A percentile compares a stretch with the other conserved stretches of the same genome.
phyloP scores from a whole-genome alignment of 2,888 invertebrate species.

The Acronicta aceris region DNA sequence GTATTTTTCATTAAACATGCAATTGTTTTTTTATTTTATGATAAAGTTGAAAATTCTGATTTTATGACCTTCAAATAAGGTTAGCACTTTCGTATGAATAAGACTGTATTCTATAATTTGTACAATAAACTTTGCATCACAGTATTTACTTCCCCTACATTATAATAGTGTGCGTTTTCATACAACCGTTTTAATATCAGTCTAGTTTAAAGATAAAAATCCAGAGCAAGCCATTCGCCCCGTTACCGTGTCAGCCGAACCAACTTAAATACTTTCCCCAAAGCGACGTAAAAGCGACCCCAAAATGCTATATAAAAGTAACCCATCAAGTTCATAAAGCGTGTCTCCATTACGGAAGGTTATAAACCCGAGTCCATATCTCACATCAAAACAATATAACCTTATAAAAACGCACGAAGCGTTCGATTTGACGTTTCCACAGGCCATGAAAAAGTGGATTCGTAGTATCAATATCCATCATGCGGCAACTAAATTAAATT shows the following conservation, averaged over 20 bases:
- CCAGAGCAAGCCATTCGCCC: background rate
- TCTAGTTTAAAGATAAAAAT: too few species aligned
- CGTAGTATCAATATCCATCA: constrained; percentile 64
- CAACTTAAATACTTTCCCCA: constrained; percentile 1
- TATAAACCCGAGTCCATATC: constrained; percentile 40
- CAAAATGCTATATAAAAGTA: constrained; percentile 23
- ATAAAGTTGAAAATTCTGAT: too few species aligned
- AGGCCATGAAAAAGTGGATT: constrained; percentile 61
- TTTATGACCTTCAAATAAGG: too few species aligned
- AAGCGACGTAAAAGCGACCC: constrained; percentile 27
- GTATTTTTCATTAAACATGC: background rate
- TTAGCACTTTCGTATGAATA: too few species aligned
- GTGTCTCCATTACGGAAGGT: constrained; percentile 30
- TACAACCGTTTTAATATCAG: too few species aligned
- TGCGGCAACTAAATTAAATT: constrained; percentile 64
- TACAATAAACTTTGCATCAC: too few species aligned
- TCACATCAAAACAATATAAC: constrained; percentile 33
- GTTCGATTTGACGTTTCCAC: constrained; percentile 51
- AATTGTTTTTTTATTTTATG: background rate
- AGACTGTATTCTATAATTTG: too few species aligned
- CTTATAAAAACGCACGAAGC: constrained; percentile 51
- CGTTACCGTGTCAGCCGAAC: background rate
- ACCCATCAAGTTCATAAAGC: constrained; percentile 37
- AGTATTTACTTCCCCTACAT: too few species aligned
- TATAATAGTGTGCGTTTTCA: too few species aligned